These are phyloP conservation scores for Lithophane ornitopus DNA, from an alignment of 2,888 invertebrate genomes.

Conservation along the genomic window DNA sequence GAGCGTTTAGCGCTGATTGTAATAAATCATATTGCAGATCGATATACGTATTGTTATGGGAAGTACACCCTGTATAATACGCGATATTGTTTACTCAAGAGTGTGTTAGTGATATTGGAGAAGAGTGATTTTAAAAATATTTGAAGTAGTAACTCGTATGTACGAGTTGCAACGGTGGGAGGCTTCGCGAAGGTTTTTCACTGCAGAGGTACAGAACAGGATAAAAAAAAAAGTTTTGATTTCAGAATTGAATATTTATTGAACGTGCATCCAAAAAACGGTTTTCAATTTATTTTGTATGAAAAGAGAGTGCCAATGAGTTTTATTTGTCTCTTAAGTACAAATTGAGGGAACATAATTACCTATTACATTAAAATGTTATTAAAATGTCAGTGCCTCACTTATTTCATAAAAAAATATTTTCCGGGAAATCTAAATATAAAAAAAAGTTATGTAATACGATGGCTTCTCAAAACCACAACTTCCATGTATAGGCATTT, in stretches of 20 bases:
- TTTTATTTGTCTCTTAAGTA: neutral
- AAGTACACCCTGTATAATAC: conserved; percentile 14
- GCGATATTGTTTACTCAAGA: conserved; percentile 7
- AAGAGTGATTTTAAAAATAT: no score
- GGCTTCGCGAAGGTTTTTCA: neutral
- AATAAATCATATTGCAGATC: conserved; percentile 71
- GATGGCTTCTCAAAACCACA: neutral
- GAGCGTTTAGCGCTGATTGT: conserved; percentile 74
- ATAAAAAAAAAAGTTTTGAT: neutral
- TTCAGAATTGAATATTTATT: neutral
- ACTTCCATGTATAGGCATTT: neutral
- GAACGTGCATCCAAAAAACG: neutral
- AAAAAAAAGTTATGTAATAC: neutral
- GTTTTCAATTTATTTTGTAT: neutral
- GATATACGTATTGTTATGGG: conserved; percentile 23
- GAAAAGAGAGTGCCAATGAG: neutral
- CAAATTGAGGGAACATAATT: neutral
- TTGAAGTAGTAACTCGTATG: neutral
- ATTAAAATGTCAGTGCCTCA: no score
- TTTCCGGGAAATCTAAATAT: neutral
- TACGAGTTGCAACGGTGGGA: neutral
- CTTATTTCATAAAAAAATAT: neutral
- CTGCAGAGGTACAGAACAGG: neutral
- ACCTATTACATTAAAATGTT: no score
- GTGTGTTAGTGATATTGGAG: neutral